A percentile compares a stretch with the other conserved stretches of the same genome.
These are phyloP conservation scores for Centropristis striata DNA, from an alignment of 2,113 vertebrate species.

Conservation along the genomic window DNA sequence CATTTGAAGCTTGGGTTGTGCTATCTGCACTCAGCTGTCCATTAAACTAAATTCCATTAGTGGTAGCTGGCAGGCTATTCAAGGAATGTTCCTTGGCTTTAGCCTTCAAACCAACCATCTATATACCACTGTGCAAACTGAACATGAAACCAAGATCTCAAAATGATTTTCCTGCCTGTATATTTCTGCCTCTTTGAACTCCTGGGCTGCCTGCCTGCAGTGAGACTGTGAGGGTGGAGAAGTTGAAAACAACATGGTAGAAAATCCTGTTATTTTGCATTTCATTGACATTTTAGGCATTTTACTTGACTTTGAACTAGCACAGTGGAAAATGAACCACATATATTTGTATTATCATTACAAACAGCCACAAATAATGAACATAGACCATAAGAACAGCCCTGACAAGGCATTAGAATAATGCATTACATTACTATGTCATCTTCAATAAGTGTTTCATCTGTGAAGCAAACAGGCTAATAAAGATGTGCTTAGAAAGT, in stretches of 20 bases:
- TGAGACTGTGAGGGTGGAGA: conserved; percentile 31
- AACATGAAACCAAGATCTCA: conserved; percentile 80
- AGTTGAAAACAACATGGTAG: conserved; percentile 49
- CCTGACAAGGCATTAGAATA: conserved; percentile 27
- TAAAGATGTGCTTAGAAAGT: conserved; percentile 31
- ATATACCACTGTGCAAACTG: conserved; percentile 79
- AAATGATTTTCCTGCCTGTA: conserved; percentile 81
- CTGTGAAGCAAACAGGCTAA: conserved; percentile 35
- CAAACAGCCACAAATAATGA: background rate
- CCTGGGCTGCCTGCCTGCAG: conserved; percentile 60
- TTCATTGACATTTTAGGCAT: conserved; percentile 18
- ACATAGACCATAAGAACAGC: conserved; percentile 7
- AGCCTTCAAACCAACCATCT: conserved; percentile 82
- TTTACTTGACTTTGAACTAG: background rate
- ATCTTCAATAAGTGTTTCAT: conserved; percentile 35
- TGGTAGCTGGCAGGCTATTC: conserved; percentile 82
- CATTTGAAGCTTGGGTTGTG: conserved; percentile 60
- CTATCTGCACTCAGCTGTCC: conserved; percentile 69
- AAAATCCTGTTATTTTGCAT: conserved; percentile 22
- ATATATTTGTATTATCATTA: background rate
- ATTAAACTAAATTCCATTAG: conserved; percentile 83
- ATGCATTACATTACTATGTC: conserved; percentile 24
- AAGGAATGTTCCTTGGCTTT: conserved; percentile 84
- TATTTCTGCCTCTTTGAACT: conserved; percentile 83
- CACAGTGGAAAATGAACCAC: background rate